Evolutionary conservation across 2,888 invertebrate species (phyloP).

Genomic region (Hymenopus coronatus): DNA sequence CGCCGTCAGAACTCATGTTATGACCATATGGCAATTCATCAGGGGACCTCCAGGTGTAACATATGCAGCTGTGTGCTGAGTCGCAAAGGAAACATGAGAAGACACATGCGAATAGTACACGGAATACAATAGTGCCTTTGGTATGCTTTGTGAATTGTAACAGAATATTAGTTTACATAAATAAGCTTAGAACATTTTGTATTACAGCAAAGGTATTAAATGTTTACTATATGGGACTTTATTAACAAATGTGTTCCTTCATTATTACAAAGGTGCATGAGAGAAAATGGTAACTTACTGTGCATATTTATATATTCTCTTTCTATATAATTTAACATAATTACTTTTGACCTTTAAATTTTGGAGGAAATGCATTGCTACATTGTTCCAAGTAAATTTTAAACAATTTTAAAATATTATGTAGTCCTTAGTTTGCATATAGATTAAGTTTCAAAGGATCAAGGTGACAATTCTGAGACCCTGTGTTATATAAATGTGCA

Average conservation of each 20-base stretch:
- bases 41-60: slow-evolving; percentile 51
- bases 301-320: too few species aligned
- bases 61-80: slow-evolving; percentile 52
- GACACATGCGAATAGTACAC: slow-evolving; percentile 27
- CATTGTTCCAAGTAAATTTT: too few species aligned
- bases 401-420: too few species aligned
- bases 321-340: too few species aligned
- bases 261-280: background rate
- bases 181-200: background rate
- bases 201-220: background rate
- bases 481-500: too few species aligned
- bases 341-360: too few species aligned
- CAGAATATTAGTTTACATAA: too few species aligned
- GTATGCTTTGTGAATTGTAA: background rate
- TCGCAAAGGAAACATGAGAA: slow-evolving; percentile 39
- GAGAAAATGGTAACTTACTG: too few species aligned
- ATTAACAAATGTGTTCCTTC: background rate
- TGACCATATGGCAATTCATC: slow-evolving; percentile 53
- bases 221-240: background rate
- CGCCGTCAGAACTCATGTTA: slow-evolving; percentile 36
- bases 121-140: slow-evolving; percentile 5
- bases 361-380: too few species aligned
- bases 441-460: too few species aligned
- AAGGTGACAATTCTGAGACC: too few species aligned
- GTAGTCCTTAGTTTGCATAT: too few species aligned